Percentiles rank a stretch among this genome's conserved stretches.
Evolutionary conservation across 2,797 vertebrate genomes (phyloP).

Genomic region (Helostoma temminkii): DNA sequence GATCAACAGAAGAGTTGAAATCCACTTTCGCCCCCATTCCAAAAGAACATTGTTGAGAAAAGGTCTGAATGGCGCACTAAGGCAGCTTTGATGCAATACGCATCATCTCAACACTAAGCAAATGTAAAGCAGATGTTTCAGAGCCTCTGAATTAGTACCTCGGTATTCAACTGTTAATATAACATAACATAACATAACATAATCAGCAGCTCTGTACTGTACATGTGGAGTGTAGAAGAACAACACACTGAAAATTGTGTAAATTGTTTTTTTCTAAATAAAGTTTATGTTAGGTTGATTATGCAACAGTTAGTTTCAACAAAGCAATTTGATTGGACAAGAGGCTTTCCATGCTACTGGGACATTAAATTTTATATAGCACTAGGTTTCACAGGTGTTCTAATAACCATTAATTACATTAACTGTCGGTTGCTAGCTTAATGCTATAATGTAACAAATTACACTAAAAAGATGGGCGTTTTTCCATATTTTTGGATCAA

Average conservation of each 20-base stretch:
- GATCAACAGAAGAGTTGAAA: constrained; percentile 54
- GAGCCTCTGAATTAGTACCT: constrained; percentile 62
- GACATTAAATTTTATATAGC: too few species aligned
- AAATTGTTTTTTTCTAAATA: constrained; percentile 41
- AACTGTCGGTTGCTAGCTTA: too few species aligned
- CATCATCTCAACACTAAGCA: constrained; percentile 61
- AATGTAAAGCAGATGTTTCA: constrained; percentile 63
- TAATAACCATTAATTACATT: too few species aligned
- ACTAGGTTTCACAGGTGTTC: too few species aligned
- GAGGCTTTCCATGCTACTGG: too few species aligned
- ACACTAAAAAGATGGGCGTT: too few species aligned
- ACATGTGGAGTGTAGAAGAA: constrained; percentile 31
- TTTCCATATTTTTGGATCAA: too few species aligned
- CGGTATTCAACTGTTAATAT: constrained; percentile 69
- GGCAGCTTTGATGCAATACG: constrained; percentile 58
- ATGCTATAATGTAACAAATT: too few species aligned
- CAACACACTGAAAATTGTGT: constrained; percentile 31
- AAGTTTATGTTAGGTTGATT: too few species aligned
- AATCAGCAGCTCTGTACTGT: constrained; percentile 38
- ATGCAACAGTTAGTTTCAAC: too few species aligned
- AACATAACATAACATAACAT: too few species aligned
- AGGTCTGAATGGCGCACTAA: constrained; percentile 21
- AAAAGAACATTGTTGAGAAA: constrained; percentile 7
- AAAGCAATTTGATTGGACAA: too few species aligned
- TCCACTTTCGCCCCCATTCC: constrained; percentile 1